These are phyloP conservation scores for Desmodus rotundus DNA, from an alignment of 2,113 vertebrate genomes.

Conservation along the genomic window DNA sequence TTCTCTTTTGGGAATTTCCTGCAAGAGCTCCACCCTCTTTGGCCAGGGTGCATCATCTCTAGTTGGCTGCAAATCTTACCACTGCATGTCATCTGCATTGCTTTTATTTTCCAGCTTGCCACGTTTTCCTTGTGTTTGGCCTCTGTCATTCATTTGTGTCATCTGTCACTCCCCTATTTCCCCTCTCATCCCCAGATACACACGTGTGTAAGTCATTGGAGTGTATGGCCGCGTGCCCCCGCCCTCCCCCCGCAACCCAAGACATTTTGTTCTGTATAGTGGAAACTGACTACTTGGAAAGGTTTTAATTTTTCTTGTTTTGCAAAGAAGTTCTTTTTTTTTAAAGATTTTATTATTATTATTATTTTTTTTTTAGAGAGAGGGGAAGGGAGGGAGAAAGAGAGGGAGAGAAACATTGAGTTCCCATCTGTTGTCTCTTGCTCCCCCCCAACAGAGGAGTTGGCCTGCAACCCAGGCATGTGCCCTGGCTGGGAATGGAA, in stretches of 20 bases:
- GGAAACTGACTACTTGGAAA: background rate
- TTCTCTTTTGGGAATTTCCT: background rate
- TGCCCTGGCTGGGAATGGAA: no score
- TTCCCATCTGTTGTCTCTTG: no score
- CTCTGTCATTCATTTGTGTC: background rate
- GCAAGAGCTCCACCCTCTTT: background rate
- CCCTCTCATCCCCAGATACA: no score
- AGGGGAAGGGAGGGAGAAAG: no score
- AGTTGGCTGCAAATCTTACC: background rate
- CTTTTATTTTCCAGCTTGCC: background rate
- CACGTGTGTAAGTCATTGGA: accelerated
- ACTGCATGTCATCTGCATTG: background rate
- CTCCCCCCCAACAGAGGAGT: no score
- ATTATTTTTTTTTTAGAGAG: no score
- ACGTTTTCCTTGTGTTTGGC: background rate
- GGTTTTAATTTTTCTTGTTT: background rate
- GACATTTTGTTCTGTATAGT: background rate
- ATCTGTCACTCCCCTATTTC: background rate
- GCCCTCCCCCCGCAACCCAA: accelerated
- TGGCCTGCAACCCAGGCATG: no score
- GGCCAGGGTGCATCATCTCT: background rate
- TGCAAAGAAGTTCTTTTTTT: background rate
- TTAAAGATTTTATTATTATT: no score
- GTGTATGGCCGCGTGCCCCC: no score
- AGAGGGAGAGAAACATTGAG: no score